These are phyloP conservation scores for Molanna angustata DNA, from an alignment of 2,888 invertebrate species.

Conservation along the genomic window DNA sequence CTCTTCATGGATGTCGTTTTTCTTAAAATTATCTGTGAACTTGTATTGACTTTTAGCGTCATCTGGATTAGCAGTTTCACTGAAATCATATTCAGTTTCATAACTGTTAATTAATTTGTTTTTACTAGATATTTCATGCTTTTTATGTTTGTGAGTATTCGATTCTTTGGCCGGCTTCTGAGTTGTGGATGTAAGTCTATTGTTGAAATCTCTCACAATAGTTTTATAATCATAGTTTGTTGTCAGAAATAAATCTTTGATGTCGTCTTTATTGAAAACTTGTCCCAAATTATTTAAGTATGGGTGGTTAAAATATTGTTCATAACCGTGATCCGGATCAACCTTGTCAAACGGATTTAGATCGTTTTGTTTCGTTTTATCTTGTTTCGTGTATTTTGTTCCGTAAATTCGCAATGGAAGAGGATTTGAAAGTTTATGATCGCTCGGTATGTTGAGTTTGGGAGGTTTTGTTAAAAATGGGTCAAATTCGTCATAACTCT, in stretches of 20 bases:
- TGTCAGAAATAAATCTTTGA: constrained; percentile 22
- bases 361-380: too few species aligned
- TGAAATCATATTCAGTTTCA: constrained; percentile 3
- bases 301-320: constrained; percentile 5
- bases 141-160: not conserved
- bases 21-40: not conserved
- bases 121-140: not conserved
- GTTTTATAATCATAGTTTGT: constrained; percentile 23
- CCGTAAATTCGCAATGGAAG: too few species aligned
- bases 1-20: not conserved
- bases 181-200: not conserved
- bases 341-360: not conserved
- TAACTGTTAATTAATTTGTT: not conserved
- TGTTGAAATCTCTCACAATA: constrained; percentile 19
- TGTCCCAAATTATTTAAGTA: constrained; percentile 10
- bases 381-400: too few species aligned
- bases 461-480: too few species aligned
- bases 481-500: too few species aligned
- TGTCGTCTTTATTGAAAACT: constrained; percentile 27
- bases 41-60: not conserved
- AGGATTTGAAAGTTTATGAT: too few species aligned
- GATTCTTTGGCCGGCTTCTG: not conserved
- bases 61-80: constrained; percentile 1
- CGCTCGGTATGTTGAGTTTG: too few species aligned
- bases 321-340: not conserved